Evolutionary conservation across 2,113 vertebrate species (phyloP), one percentile per base, ranked within the genome.

Genomic region (Lepus europaeus): DNA sequence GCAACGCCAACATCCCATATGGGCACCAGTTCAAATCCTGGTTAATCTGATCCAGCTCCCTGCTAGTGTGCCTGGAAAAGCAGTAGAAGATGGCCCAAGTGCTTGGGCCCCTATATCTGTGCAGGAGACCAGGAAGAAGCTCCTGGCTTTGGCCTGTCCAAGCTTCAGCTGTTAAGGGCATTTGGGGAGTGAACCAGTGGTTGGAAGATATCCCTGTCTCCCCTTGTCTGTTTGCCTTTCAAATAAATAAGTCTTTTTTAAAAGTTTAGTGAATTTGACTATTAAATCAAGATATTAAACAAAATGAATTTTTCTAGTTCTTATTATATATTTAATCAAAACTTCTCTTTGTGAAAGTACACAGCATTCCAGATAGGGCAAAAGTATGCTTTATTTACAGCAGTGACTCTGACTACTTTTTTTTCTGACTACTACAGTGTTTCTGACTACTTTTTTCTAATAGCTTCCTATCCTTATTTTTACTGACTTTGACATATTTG

Each of bases 221-320:
- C 7, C 45, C 45, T 7, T 45, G 45, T 45, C 45, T 45, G 45
- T 45, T 45, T 45, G 45, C 45, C 45, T 45, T 45, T 45, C 45
- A 45, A 39, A 45, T 7, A 45, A 45, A 45, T 45, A 45, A 45
- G 45, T 45, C 45, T 6, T 45, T 45, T 45, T 45, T 45, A 64
- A 64, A 95, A 77, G 82, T 87, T 56, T 45, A 83, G 45, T 78
- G 29, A 81, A 64, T 7, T 84, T 88, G 11, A 94, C 78, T 14
- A 63, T 89, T 95, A 85, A 95, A 23, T 93, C 25, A 63, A 12
- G 9, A 53, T 77, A 80, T 89, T 93, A 92, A 84, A 80, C 80
- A 87, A 86, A 90, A 83, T 23, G 17, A 17, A 5, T 23, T 36
- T 77, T 72, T 64, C 70, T 85, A 73, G 39, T 23, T 95, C 94